Base-by-base conservation (phyloP, 2,797 vertebrate species). In the Pogonophryne albipinna region DNA sequence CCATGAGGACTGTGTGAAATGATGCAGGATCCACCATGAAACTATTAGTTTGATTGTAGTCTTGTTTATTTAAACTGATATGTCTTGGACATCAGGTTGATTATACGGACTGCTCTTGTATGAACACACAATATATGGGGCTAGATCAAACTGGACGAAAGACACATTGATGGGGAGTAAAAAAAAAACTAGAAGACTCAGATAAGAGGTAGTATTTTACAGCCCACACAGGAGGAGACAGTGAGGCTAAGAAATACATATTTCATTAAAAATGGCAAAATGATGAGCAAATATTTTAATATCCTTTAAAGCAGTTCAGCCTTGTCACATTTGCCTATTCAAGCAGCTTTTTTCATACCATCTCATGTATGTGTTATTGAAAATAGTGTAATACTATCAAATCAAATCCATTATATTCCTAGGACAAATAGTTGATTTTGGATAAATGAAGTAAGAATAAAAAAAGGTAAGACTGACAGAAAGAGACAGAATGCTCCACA, bases 271-370 rank as follows among this genome's bases (percentile, higher is more conserved):
- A 67, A 59, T 51, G 42, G 38, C 58, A 65, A 79, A 41, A 52
- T 14, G 31, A 72, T 49, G 38, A 77, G 14, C 2, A 34, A 74
- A 71, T 13, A 71, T 14, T 57, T 68, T 53, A 71, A 80, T 61
- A 74, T 79, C 69, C 69, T 79, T 51, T 47, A 46, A 60, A 67
- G 42, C 45, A 47, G 3, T n/a, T 60, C 50, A 61, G 23, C 12
- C 46, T 27, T 27, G 27, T 27, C 27, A 27, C 5, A 27, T 27
- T 27, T 27, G 27, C 27, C 27, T 27, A 27, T 58, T 58, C 13
- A 17, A 66, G 41, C 52, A 46, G 47, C 51, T 62, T 62, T 64
- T 27, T 9, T 59, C 5, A 6, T 17, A 47, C 10, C 19, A 14
- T 27, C 41, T 0, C 47, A 51, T 58, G 10, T 13, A 69, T 47